A percentile compares a stretch with the other conserved stretches of the same genome.
Conservation (phyloP, 1,140 invertebrate genomes). For the Eulimnadia texana region DNA sequence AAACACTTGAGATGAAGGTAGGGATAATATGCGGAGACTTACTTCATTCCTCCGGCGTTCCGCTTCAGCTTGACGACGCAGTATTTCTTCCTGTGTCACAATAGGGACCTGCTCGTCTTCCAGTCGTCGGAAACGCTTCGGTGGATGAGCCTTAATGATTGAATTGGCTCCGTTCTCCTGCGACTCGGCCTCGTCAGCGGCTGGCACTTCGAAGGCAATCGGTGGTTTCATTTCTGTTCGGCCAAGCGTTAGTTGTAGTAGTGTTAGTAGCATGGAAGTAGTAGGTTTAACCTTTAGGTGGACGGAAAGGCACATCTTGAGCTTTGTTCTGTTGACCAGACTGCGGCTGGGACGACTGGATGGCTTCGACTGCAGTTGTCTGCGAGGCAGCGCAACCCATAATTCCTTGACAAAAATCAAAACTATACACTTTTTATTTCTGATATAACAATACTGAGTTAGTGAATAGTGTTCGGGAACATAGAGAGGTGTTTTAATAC, state of each 20-base stretch:
- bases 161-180: neutral
- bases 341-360: neutral
- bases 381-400: neutral
- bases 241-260: neutral
- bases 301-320: neutral
- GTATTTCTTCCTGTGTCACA: constrained; percentile 6
- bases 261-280: too few species aligned
- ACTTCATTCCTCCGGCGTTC: constrained; percentile 11
- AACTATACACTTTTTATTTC: too few species aligned
- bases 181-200: neutral
- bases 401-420: too few species aligned
- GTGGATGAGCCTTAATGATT: constrained; percentile 14
- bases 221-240: constrained; percentile 11
- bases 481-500: too few species aligned
- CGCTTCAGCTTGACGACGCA: constrained; percentile 7
- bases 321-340: neutral
- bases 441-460: too few species aligned
- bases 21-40: neutral
- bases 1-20: too few species aligned
- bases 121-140: constrained; percentile 10
- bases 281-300: neutral
- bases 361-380: neutral
- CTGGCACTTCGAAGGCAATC: constrained; percentile 14
- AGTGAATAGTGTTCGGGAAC: too few species aligned
- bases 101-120: constrained; percentile 13